A percentile compares a stretch with the other conserved stretches of the same genome.
These are phyloP conservation scores for Acleris literana DNA, from an alignment of 2,888 invertebrate genomes.

Conservation along the genomic window DNA sequence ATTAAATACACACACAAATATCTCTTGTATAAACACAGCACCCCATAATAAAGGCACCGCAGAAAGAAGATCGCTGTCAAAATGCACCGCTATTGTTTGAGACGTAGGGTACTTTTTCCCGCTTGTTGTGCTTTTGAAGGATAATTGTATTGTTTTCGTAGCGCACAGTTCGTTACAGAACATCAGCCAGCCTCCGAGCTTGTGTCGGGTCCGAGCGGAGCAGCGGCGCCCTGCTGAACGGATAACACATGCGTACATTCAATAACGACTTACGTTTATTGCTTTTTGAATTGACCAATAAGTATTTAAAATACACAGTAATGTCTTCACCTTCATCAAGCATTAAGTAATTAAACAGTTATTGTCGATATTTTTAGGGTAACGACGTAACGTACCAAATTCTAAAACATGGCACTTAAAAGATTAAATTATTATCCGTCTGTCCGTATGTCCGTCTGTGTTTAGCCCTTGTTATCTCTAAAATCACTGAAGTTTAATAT, in stretches of 20 bases:
- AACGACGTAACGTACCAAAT: no score
- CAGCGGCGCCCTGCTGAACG: conserved; percentile 8
- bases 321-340: no score
- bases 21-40: conserved; percentile 79
- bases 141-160: conserved; percentile 56
- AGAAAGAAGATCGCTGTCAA: conserved; percentile 54
- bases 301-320: no score
- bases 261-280: neutral
- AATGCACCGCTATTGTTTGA: conserved; percentile 49
- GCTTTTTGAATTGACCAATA: no score
- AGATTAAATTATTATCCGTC: no score
- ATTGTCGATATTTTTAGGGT: no score
- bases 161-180: conserved; percentile 56
- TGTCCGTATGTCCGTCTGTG: no score
- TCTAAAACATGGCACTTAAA: no score
- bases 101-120: conserved; percentile 42
- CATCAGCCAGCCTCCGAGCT: conserved; percentile 40
- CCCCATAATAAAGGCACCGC: conserved; percentile 70
- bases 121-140: conserved; percentile 42
- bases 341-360: no score
- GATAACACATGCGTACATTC: neutral
- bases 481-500: no score
- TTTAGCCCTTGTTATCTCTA: no score
- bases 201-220: conserved; percentile 20
- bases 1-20: conserved; percentile 80